Evolutionary conservation across 1,140 invertebrate genomes (phyloP).

Genomic region (Coelopa frigida): DNA sequence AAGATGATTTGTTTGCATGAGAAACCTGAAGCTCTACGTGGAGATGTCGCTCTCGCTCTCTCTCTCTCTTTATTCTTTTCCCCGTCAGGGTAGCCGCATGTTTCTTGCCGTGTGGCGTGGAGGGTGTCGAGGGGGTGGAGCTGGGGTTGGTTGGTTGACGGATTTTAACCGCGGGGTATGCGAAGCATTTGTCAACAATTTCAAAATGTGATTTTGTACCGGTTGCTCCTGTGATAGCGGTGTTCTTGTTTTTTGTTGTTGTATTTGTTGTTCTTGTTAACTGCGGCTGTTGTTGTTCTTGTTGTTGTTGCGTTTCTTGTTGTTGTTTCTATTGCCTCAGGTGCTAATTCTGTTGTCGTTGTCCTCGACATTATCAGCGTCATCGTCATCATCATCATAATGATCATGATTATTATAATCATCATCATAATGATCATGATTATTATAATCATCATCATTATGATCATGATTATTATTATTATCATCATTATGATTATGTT

Average conservation of each 20-base stretch:
- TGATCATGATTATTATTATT: constrained; percentile 4
- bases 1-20: too few species aligned
- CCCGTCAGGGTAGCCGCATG: too few species aligned
- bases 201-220: too few species aligned
- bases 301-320: constrained; percentile 21
- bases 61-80: too few species aligned
- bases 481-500: constrained; percentile 1
- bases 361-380: constrained; percentile 17
- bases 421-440: background rate
- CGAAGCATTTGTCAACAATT: too few species aligned
- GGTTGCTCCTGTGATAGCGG: too few species aligned
- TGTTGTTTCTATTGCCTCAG: constrained; percentile 14
- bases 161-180: too few species aligned
- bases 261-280: constrained; percentile 22
- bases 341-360: background rate
- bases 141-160: too few species aligned
- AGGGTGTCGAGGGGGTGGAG: too few species aligned
- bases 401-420: constrained; percentile 2
- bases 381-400: constrained; percentile 15
- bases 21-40: too few species aligned
- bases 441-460: constrained; percentile 1
- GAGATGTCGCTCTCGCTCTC: too few species aligned
- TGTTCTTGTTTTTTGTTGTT: constrained; percentile 15
- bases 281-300: constrained; percentile 22
- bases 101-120: too few species aligned